Evolutionary conservation across 2,797 vertebrate species (phyloP), one percentile per base, ranked within the genome.

Genomic region (Oreochromis mossambicus): DNA sequence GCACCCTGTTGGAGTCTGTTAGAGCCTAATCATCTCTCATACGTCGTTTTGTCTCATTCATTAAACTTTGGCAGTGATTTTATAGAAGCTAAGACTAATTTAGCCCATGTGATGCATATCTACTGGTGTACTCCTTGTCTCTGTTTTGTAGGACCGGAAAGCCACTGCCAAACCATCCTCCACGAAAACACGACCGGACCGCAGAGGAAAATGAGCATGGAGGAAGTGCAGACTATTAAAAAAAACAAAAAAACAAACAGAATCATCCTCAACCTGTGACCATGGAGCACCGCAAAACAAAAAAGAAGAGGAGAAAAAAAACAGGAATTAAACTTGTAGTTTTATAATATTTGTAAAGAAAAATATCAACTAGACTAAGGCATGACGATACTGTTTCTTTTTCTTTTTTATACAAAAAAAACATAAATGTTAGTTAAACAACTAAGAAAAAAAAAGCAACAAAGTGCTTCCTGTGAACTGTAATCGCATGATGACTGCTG

Each of bases 401-500:
- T 96, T 84, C 78, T 52, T 86, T 83, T 85, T 89, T 88, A 96
- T 94, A 93, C 93, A 95, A 93, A 85, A 77, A 51, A 36, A 36
- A 19, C 21, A 66, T 92, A 89, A 92, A 92, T 92, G 91, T 94
- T 87, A 78, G 91, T 93, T 92, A 93, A 94, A 87, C 82, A 91
- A 91, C 90, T 77, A 83, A 89, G 88, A 89, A 92, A 93, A 91
- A 93, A 93, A 97, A 97, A 93, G 91, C 92, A 89, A 92, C 93
- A 96, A 94, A 97, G 96, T 97, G 96, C 96, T 97, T 98, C 96
- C 97, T 96, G 96, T 97, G 96, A 97, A 97, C 96, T 96, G 95
- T 97, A 97, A 97, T 97, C 97, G 98, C 98, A 97, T 92, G 97
- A 97, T 96, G 96, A 97, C 97, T 97, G 97, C 97, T 97, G 97